A percentile compares a stretch with the other conserved stretches of the same genome.
Evolutionary conservation across 2,888 invertebrate genomes (phyloP).

Genomic region (Protonemura montana): DNA sequence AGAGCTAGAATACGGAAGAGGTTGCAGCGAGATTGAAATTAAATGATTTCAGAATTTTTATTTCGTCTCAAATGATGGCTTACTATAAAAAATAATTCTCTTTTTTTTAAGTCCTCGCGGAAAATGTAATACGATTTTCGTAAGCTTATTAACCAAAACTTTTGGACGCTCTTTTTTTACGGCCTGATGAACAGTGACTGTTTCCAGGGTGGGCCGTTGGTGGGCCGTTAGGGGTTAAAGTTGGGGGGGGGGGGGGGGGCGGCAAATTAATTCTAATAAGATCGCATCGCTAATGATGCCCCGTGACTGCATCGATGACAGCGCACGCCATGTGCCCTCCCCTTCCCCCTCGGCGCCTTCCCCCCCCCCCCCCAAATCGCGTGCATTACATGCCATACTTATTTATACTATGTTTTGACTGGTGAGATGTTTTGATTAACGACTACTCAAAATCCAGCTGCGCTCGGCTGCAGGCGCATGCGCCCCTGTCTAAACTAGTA

Average conservation of each 20-base stretch:
- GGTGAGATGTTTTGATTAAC: conserved; percentile 12
- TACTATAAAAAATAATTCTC: not conserved
- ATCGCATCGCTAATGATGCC: not conserved
- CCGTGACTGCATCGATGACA: not conserved
- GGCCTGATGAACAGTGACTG: not conserved
- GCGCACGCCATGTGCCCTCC: not conserved
- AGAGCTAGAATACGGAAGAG: not conserved
- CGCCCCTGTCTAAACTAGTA: not conserved
- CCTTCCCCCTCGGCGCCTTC: not conserved
- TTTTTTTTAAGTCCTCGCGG: not conserved
- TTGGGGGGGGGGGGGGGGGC: not conserved
- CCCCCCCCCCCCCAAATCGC: not conserved
- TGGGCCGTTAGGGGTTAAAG: too few species aligned
- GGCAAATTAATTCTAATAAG: not conserved
- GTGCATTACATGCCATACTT: not conserved
- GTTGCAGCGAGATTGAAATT: not conserved
- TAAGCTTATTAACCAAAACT: not conserved
- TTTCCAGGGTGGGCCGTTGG: not conserved
- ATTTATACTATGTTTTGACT: conserved; percentile 7
- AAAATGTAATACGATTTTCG: not conserved
- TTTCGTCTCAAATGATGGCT: not conserved
- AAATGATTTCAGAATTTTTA: not conserved
- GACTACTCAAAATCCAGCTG: conserved; percentile 3
- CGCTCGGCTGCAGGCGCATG: not conserved
- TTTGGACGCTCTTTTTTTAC: not conserved